Evolutionary conservation across 1,140 invertebrate species (phyloP), one percentile per base, ranked within the genome.

Genomic region (Drosophila ohnishii): DNA sequence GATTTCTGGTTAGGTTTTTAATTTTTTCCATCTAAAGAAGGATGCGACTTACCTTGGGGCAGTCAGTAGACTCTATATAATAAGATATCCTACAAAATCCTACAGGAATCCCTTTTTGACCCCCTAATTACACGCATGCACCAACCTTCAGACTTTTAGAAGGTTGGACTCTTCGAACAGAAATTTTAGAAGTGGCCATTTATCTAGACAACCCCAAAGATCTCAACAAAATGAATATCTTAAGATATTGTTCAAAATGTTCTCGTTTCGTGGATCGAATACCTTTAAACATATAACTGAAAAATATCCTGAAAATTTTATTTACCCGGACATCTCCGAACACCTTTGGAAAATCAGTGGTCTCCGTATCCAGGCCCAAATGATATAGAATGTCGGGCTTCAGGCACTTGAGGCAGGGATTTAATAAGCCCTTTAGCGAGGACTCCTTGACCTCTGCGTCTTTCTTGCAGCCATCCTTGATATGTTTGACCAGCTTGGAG

Each of bases 251-350:
- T 5, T 42, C 0, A 42, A 42, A 16, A 19, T 19, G 1, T 1
- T 16, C 5, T 19, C 8, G 6, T n/a, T n/a, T n/a, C 7, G 6
- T 25, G 4, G 3, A 11, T 22, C 13, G 1, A 8, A 28, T 28
- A n/a, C 7, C 3, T 5, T 39, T 11, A 13, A 11, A 11, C 25
- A 25, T 48, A 5, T 13, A 14, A 32, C 16, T 44, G 1, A 44
- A 44, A 19, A 44, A 19, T 19, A 19, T 1, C 14, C 16, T 11
- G 1, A 25, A 39, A 22, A n/a, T 8, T 5, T 14, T 35, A 71
- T 85, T 69, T 63, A 87, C 84, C 50, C 77, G 73, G 5, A 87
- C 84, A 70, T 87, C 84, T 2, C 84, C 84, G 34, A 87, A 87
- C 0, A 75, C 50, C 32, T 83, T 83, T 0, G 64, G 64, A 42